Percentiles rank a stretch among this genome's conserved stretches.
Conservation (phyloP, 2,113 vertebrate genomes). For the Melospiza melodia region DNA sequence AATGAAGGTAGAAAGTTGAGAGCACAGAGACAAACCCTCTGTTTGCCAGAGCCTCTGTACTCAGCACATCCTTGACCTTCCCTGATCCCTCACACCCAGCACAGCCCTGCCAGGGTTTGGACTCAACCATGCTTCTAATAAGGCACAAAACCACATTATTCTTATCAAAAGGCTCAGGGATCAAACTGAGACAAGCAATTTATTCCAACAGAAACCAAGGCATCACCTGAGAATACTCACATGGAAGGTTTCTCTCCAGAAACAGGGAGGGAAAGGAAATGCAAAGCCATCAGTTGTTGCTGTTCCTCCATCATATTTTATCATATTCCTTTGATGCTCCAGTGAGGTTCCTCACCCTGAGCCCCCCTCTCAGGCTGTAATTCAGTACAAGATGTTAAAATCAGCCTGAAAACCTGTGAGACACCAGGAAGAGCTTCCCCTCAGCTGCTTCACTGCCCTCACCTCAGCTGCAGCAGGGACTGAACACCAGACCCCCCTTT, state of each 20-base stretch:
- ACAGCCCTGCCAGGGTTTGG: background rate
- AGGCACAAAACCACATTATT: background rate
- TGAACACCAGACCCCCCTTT: background rate
- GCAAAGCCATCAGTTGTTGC: background rate
- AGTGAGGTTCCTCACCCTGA: background rate
- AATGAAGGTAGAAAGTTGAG: background rate
- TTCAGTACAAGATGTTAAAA: background rate
- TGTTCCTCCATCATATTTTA: background rate
- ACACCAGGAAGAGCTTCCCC: background rate
- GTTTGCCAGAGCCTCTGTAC: background rate
- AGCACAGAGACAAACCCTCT: background rate
- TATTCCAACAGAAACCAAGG: background rate
- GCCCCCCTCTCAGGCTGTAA: background rate
- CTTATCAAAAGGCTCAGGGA: background rate
- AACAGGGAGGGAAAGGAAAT: fast-evolving
- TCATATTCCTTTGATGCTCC: background rate
- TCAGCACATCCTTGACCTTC: background rate
- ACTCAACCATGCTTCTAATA: background rate
- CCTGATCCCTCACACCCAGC: background rate
- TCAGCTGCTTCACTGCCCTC: background rate
- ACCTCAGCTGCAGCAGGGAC: background rate
- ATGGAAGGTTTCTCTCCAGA: background rate
- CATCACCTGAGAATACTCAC: background rate
- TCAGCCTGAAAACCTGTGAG: background rate
- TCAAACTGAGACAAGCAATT: background rate